Evolutionary conservation across 1,140 invertebrate genomes (phyloP), one percentile per base, ranked within the genome.

Genomic region (Teleopsis dalmanni): DNA sequence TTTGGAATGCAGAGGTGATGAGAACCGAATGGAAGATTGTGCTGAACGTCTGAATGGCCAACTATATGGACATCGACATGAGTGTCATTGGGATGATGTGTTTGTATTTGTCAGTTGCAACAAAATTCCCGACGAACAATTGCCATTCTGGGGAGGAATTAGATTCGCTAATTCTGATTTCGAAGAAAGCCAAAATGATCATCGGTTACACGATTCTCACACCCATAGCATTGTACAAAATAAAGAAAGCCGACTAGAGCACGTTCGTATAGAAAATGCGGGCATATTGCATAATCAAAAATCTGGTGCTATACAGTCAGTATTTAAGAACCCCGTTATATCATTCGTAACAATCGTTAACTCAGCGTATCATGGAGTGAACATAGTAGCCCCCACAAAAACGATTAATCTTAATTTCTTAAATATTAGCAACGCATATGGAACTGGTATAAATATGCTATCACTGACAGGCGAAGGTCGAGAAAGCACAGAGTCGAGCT

Each of bases 81-180:
- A 84, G 55, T 95, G 91, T 63, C 79, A 82, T 43, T 92, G 90
- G 87, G 82, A 93, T 62, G 84, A 87, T 35, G 78, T 87, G 27
- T 99, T 92, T 67, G 88, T 98, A 0, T 99, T 97, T 60, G 82
- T 99, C 26, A 81, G 91, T 55, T 99, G 96, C 66, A 76, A 82
- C 38, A 77, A 85, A 52, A 57, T 89, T 6, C 78, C 82, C 11
- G 66, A 76, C 4, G 73, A 75, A 10, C 72, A 82, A 34, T 80
- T 91, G 37, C n/a, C n/a, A n/a, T 95, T 97, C 68, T 99, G 96
- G 95, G 96, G 95, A 35, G 96, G 95, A 22, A 85, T 99, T 48
- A 73, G 95, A 36, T 95, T 99, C 72, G 83, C 92, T 7, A 83
- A 87, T 62, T 80, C 84, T 18, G 82, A 88, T 58, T 95, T 96